Evolutionary conservation across 2,888 invertebrate genomes (phyloP), one percentile per base, ranked within the genome.

Genomic region (Gisinianus flammeolus): DNA sequence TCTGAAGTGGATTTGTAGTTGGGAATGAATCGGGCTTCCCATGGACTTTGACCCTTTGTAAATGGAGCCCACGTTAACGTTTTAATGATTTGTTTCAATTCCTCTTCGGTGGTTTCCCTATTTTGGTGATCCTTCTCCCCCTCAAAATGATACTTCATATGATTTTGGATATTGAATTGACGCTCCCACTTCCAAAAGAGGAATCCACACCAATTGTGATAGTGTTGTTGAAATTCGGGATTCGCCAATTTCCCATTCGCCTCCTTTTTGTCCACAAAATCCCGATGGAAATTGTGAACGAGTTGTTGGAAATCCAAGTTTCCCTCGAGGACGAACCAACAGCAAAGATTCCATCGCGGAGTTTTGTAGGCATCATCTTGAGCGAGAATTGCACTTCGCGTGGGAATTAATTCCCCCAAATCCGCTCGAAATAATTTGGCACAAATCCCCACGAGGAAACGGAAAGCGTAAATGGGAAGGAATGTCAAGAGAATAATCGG

Each of bases 181-280:
- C 71, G 58, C 44, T 83, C 83, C 83, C 83, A 83, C 54, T 79
- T 81, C 83, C 83, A 83, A 35, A 82, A 83, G 12, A 77, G 33
- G 62, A 82, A 83, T 22, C 83, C 81, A 8, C 78, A 35, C 54
- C 54, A 75, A 19, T 78, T 78, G 5, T 64, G 16, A 73, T 77
- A 83, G 66, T 78, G 80, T 62, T 83, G 83, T 26, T 80, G 83
- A 56, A 77, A 83, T 70, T 83, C 83, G 2, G 83, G 83, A 75
- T 78, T 73, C 3, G 70, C 68, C 0, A 80, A 72, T 30, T 80
- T 31, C 0, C 79, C 80, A 62, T 77, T 64, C 0, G 26, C 19
- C 8, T 54, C n/a, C 52, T 79, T 79, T 56, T 76, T 77, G 0
- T 76, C 67, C 0, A 83, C 67, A 22, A 80, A 74, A 28, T 82